Conservation (phyloP, 2,888 invertebrate genomes). For the Epicampocera succincta region DNA sequence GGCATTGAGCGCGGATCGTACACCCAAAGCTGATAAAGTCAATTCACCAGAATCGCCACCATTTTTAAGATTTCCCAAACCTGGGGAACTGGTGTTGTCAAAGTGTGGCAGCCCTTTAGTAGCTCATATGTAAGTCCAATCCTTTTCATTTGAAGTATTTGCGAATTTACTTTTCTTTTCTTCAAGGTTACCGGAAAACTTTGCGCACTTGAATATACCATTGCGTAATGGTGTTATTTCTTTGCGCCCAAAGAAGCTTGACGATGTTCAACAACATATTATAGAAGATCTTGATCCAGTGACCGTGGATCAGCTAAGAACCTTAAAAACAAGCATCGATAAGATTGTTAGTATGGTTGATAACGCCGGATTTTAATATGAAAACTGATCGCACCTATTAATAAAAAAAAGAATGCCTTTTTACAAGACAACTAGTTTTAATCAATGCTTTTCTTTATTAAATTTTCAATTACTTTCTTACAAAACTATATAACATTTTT, state of each 20-base stretch:
- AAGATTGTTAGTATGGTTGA: constrained; percentile 78
- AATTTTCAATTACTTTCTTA: background rate
- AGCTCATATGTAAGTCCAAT: constrained; percentile 77
- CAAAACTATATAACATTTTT: constrained; percentile 14
- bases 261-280: constrained; percentile 76
- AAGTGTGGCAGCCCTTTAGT: constrained; percentile 81
- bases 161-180: background rate
- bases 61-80: constrained; percentile 80
- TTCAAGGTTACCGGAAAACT: constrained; percentile 77
- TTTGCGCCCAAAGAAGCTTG: constrained; percentile 78
- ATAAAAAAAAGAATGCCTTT: constrained; percentile 3
- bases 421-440: constrained; percentile 16
- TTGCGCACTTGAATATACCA: constrained; percentile 81
- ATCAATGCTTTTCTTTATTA: constrained; percentile 12
- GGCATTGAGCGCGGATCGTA: constrained; percentile 80
- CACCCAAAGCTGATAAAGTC: constrained; percentile 71
- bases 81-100: constrained; percentile 80
- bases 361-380: constrained; percentile 50
- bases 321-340: constrained; percentile 79
- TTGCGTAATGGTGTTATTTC: constrained; percentile 80
- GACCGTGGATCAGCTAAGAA: constrained; percentile 79
- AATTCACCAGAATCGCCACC: constrained; percentile 73
- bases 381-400: constrained; percentile 2
- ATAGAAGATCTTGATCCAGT: constrained; percentile 77
- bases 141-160: background rate